A percentile compares a stretch with the other conserved stretches of the same genome.
Evolutionary conservation across 2,113 vertebrate species (phyloP).

Genomic region (Vombatus ursinus): DNA sequence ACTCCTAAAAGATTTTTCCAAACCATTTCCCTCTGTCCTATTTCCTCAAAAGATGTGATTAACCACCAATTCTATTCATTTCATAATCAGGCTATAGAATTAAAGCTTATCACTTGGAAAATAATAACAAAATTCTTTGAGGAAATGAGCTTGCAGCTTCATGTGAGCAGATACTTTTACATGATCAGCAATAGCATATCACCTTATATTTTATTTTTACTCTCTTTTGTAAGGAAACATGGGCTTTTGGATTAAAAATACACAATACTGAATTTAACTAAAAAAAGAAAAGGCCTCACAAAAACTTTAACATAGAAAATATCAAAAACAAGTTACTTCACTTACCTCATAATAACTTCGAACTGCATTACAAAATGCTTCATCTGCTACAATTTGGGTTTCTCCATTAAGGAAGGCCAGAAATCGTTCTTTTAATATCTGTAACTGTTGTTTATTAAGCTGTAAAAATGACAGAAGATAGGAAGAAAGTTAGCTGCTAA

Average conservation of each 20-base stretch:
- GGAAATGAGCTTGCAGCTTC: slow-evolving; percentile 40
- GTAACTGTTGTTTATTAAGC: slow-evolving; percentile 97
- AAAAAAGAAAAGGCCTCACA: background rate
- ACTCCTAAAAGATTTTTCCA: slow-evolving; percentile 60
- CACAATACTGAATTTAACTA: background rate
- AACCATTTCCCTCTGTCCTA: background rate
- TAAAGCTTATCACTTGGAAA: slow-evolving; percentile 68
- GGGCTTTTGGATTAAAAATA: background rate
- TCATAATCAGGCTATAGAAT: slow-evolving; percentile 68
- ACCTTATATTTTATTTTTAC: background rate
- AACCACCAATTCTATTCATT: slow-evolving; percentile 74
- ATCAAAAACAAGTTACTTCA: slow-evolving; percentile 36
- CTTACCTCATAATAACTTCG: slow-evolving; percentile 96
- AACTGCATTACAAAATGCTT: slow-evolving; percentile 98
- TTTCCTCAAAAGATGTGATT: slow-evolving; percentile 50
- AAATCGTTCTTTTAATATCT: slow-evolving; percentile 93
- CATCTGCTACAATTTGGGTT: slow-evolving; percentile 94
- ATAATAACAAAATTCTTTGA: slow-evolving; percentile 47
- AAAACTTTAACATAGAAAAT: background rate
- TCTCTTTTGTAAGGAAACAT: background rate
- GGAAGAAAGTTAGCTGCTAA: slow-evolving; percentile 1
- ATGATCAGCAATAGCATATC: background rate
- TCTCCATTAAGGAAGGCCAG: slow-evolving; percentile 95
- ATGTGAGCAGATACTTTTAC: background rate
- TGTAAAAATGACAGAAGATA: slow-evolving; percentile 67